Evolutionary conservation across 1,140 invertebrate species (phyloP), one percentile per base, ranked within the genome.

Genomic region (Psilanteris sp.): DNA sequence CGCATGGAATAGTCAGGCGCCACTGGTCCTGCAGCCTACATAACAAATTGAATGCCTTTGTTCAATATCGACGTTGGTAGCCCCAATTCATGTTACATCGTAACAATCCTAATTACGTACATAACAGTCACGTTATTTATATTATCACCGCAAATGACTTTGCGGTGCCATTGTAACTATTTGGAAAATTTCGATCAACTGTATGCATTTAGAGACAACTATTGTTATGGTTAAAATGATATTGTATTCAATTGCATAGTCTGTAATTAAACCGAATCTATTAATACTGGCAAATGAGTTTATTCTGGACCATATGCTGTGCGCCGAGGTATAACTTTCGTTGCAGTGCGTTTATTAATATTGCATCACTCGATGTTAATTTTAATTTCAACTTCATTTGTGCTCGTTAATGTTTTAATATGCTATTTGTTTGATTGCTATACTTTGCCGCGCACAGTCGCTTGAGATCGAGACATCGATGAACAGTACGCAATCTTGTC

Each of bases 1-100:
- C 29, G 37, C 43, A 22, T 59, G 68, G 18, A 61, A 62, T 34
- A 37, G 48, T 72, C 57, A 72, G 46, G 57, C 9, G 48, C 14
- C 48, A 31, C 13, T 52, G 34, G 66, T 27, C 27, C 44, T 39
- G 32, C 27, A 59, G 54, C 29, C 31, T 44, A 61, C 46, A 61
- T 61, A 71, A 61, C 66, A 71, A 71, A 61, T 71, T 50, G 66
- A 55, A 70, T 54, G 39, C 67, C 46, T 71, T 71, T 71, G 55
- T 71, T 61, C 46, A 24, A 54, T 61, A 61, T 68, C 34, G 67
- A 46, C 46, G 24, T 32, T 7, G 32, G 22, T 29, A 20, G 44
- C 34, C 27, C 13, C 54, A 14, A 71, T 44, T 44, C 54, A 43
- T 31, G 55, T 55, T 55, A 62, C 57, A 55, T 9, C 27, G 57